A percentile compares a stretch with the other conserved stretches of the same genome.
phyloP scores from a whole-genome alignment of 2,888 invertebrate species.

The Habroteleia sp. region DNA sequence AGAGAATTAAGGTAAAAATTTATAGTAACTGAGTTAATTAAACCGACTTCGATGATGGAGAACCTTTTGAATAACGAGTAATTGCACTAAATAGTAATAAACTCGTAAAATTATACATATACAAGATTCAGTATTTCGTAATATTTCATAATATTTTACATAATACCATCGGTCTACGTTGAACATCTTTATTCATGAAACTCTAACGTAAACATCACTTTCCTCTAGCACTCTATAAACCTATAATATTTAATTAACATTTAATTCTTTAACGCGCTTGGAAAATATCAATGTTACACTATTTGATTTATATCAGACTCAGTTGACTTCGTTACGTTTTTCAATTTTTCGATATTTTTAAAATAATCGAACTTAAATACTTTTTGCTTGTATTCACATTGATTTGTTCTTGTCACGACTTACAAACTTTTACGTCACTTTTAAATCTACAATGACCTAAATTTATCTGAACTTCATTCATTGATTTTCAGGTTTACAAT shows the following conservation, averaged over 20 bases:
- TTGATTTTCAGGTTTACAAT: conserved; percentile 18
- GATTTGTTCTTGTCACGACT: too few relatives aligned
- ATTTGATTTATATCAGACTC: conserved; percentile 18
- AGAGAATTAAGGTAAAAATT: too few relatives aligned
- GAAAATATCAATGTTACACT: conserved; percentile 42
- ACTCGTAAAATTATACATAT: conserved; percentile 2
- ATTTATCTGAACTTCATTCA: conserved; percentile 30
- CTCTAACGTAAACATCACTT: conserved; percentile 18
- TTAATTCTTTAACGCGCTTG: conserved; percentile 30
- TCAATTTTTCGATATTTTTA: conserved; percentile 7
- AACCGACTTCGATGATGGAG: too few relatives aligned
- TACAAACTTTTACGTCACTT: conserved; percentile 14
- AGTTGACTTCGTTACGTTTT: conserved; percentile 16
- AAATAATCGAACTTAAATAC: too few relatives aligned
- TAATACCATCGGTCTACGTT: conserved; percentile 13
- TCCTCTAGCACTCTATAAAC: conserved; percentile 10
- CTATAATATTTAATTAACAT: conserved; percentile 45
- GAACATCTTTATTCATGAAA: conserved; percentile 39
- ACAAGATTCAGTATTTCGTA: conserved; percentile 14
- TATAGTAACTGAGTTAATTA: too few relatives aligned
- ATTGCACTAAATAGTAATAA: conserved; percentile 13
- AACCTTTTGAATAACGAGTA: background rate
- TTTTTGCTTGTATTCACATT: too few relatives aligned
- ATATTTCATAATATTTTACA: conserved; percentile 30
- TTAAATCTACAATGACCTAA: conserved; percentile 27